Conservation (phyloP, 2,888 invertebrate genomes). For the Scaptomyza tumidula region DNA sequence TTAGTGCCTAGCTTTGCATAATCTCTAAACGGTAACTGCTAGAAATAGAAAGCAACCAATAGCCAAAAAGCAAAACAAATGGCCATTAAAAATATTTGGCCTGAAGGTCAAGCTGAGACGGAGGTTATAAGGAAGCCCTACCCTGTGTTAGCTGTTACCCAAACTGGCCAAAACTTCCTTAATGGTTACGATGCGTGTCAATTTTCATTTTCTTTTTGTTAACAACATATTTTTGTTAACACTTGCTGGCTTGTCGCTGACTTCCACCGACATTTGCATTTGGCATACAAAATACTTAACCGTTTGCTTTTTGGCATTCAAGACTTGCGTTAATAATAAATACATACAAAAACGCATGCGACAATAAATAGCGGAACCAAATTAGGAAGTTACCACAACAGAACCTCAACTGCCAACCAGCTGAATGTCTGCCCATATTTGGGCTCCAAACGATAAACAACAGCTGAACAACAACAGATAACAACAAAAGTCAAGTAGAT, state of each 20-base stretch:
- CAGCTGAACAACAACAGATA: not conserved
- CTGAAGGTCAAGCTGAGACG: conserved; percentile 60
- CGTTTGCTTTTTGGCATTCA: conserved; percentile 63
- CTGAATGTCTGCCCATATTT: conserved; percentile 57
- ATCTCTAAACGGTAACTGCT: conserved; percentile 32
- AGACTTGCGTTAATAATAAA: conserved; percentile 66
- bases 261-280: conserved; percentile 66
- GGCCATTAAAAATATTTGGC: conserved; percentile 38
- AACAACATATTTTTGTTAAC: conserved; percentile 29
- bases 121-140: conserved; percentile 53
- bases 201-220: conserved; percentile 61
- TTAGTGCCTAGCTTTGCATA: conserved; percentile 56
- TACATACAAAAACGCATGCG: conserved; percentile 48
- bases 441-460: conserved; percentile 33
- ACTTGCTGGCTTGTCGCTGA: conserved; percentile 18
- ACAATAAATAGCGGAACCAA: conserved; percentile 74
- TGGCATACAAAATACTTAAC: conserved; percentile 71
- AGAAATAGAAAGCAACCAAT: conserved; percentile 66
- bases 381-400: conserved; percentile 74
- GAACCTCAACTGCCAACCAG: conserved; percentile 40
- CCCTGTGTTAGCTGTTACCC: conserved; percentile 16
- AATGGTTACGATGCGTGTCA: conserved; percentile 61
- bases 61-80: conserved; percentile 5
- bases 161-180: conserved; percentile 56
- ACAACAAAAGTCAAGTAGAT: conserved; percentile 51